Evolutionary conservation across 37 sponge, comb jelly and placozoan species (phyloP).

Genomic region (Diacarnus erythraeanus): DNA sequence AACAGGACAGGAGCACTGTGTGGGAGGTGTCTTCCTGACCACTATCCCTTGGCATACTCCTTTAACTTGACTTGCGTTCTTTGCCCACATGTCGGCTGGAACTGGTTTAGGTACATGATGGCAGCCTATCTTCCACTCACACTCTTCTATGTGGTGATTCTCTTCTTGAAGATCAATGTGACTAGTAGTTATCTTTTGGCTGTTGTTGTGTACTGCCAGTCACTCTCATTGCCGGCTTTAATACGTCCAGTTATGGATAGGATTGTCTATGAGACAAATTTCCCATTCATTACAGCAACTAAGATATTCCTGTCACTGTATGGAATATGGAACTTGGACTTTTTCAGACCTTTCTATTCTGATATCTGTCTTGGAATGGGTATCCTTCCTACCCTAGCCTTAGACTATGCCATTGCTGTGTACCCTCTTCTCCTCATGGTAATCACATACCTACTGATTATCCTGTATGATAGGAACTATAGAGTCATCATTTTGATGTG

Average conservation of each 20-base stretch:
- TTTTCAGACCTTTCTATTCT: conserved; percentile 3
- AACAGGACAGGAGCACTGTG: conserved; percentile 56
- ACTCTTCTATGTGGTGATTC: conserved; percentile 16
- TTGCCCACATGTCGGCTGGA: not conserved
- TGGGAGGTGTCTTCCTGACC: conserved; percentile 40
- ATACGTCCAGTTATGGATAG: not conserved
- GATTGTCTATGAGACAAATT: not conserved
- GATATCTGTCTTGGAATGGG: not conserved
- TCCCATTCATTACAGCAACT: not conserved
- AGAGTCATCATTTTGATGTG: not conserved
- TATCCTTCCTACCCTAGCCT: not conserved
- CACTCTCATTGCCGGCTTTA: conserved; percentile 11
- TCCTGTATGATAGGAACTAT: not conserved
- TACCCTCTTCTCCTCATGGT: conserved; percentile 38
- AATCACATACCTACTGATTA: conserved; percentile 9
- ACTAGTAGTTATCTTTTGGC: conserved; percentile 47
- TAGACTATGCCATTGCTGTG: conserved; percentile 43
- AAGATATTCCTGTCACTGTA: not conserved
- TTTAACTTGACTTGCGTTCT: conserved; percentile 6
- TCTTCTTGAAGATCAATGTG: conserved; percentile 11
- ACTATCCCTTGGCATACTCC: conserved; percentile 36
- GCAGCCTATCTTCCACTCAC: conserved; percentile 29
- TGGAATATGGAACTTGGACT: conserved; percentile 31
- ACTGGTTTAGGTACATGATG: conserved; percentile 8
- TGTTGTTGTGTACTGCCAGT: conserved; percentile 59